Evolutionary conservation across 2,888 invertebrate genomes (phyloP).

Genomic region (Dasypolia templi): DNA sequence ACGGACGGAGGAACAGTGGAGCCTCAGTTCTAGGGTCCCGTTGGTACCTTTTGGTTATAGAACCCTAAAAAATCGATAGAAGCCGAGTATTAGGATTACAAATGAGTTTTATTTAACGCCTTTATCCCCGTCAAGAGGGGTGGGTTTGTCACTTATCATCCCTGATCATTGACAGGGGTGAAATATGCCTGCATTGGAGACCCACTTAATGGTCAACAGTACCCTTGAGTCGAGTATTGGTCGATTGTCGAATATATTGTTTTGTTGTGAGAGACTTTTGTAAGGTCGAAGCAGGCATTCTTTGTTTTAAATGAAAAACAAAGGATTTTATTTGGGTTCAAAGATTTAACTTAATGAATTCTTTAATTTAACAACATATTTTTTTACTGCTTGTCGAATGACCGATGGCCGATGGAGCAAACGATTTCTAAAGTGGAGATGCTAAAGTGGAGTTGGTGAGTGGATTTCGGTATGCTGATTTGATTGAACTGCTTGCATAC

Average conservation of each 20-base stretch:
- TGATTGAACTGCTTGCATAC: too few species aligned
- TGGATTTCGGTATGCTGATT: too few species aligned
- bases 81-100: conserved; percentile 36
- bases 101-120: conserved; percentile 44
- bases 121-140: conserved; percentile 45
- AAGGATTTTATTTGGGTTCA: too few species aligned
- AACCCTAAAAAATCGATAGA: conserved; percentile 21
- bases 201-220: conserved; percentile 24
- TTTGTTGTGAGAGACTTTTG: neutral
- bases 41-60: neutral
- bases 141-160: conserved; percentile 51
- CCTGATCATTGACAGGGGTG: conserved; percentile 42
- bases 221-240: conserved; percentile 22
- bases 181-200: conserved; percentile 45
- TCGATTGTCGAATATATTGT: neutral
- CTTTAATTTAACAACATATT: too few species aligned
- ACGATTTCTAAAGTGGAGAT: too few species aligned
- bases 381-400: too few species aligned
- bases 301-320: too few species aligned
- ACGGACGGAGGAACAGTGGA: too few species aligned
- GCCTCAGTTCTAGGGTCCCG: neutral
- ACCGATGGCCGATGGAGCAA: too few species aligned
- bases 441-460: too few species aligned
- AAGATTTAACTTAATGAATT: too few species aligned
- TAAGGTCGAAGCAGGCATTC: neutral